Evolutionary conservation across 2,113 vertebrate species (phyloP), one percentile per base, ranked within the genome.

Genomic region (Rhabdomys dilectus): DNA sequence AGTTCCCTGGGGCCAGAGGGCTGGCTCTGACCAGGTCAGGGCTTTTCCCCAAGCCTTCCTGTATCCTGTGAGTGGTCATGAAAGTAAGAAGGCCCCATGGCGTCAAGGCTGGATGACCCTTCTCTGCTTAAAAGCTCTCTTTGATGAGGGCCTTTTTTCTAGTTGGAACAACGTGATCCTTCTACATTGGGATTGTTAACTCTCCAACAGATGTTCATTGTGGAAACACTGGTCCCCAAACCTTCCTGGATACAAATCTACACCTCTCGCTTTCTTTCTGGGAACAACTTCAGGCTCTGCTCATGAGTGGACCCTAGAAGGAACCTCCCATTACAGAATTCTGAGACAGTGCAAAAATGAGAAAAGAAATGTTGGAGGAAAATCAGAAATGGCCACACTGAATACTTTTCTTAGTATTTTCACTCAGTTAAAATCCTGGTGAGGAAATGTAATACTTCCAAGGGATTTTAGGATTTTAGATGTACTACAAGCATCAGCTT

Each of bases 401-500:
- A 51, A 72, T 31, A 34, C 56, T 80, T 91, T 91, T 94, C 94
- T 26, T 90, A 48, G n/a, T 13, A 88, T 93, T 96, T 62, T 95
- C 16, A 86, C 26, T 62, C 56, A 92, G 51, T 19, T 70, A 91
- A 89, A 87, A 76, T 75, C 86, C 11, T 88, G 31, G 58, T 73
- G 58, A 93, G 34, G 72, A 88, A 94, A 91, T 56, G 13, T 15
- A 70, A 39, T 56, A 70, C 75, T 80, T 72, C 73, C 17, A 88
- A 39, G 53, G 91, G 36, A 96, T 77, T 91, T 82, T 91, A 88
- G 53, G 73, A 82, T 93, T 34, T 48, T 92, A 81, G 1, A 90
- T 76, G 19, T 84, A 93, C 3, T 70, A 51, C 10, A 89, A 68
- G 21, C 31, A 94, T 29, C 17, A 94, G 51, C 16, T 34, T 92